These are phyloP conservation scores for Lates calcarifer DNA, from an alignment of 2,113 vertebrate species.

Conservation along the genomic window DNA sequence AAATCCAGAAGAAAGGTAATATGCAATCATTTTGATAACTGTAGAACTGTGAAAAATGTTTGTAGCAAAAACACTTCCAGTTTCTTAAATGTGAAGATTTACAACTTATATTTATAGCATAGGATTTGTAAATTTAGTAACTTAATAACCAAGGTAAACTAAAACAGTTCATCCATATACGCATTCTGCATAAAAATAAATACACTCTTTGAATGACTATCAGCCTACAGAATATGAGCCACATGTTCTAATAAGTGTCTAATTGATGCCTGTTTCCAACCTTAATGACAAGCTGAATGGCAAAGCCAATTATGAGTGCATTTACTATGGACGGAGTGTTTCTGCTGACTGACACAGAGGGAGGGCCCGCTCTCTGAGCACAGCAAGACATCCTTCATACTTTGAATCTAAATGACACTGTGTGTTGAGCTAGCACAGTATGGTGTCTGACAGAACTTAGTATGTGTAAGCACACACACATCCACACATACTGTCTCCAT, in stretches of 20 bases:
- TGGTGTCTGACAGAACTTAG: slow-evolving; percentile 58
- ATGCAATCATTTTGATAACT: not conserved
- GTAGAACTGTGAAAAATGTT: not conserved
- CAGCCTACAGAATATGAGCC: not conserved
- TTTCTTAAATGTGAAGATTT: not conserved
- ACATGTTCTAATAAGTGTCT: slow-evolving; percentile 39
- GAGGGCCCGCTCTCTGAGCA: slow-evolving; percentile 41
- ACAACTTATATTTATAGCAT: too few relatives aligned
- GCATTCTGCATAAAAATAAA: not conserved
- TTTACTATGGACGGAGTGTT: slow-evolving; percentile 40
- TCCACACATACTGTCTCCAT: slow-evolving; percentile 44
- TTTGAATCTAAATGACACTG: slow-evolving; percentile 68
- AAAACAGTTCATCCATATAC: not conserved
- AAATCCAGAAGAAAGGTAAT: not conserved
- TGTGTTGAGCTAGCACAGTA: slow-evolving; percentile 56
- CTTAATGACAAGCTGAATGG: slow-evolving; percentile 48
- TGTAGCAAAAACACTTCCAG: not conserved
- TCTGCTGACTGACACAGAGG: slow-evolving; percentile 40
- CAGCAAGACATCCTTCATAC: slow-evolving; percentile 62
- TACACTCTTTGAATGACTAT: not conserved
- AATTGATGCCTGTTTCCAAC: slow-evolving; percentile 38
- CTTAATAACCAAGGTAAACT: not conserved
- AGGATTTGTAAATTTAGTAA: too few relatives aligned
- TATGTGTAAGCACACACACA: slow-evolving; percentile 48
- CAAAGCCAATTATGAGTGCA: slow-evolving; percentile 62